phyloP scores from a whole-genome alignment of 2,888 invertebrate species.

The Mimas tiliae region DNA sequence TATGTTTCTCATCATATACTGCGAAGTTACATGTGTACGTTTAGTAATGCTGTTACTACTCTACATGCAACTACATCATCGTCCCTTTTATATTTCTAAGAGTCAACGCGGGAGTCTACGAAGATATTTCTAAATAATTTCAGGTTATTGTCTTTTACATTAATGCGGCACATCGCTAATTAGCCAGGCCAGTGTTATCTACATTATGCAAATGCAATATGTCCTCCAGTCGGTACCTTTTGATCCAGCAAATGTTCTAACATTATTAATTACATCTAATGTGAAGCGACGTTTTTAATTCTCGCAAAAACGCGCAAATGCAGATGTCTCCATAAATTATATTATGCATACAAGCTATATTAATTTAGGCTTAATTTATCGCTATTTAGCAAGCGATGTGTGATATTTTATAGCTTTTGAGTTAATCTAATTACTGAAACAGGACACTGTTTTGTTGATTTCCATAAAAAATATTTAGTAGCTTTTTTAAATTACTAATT shows the following conservation, averaged over 20 bases:
- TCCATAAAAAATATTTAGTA: too few species aligned
- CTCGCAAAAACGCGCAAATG: background rate
- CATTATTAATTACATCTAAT: slow-evolving; percentile 16
- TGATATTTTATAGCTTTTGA: background rate
- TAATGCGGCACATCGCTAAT: background rate
- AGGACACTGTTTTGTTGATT: too few species aligned
- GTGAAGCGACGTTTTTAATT: slow-evolving; percentile 9
- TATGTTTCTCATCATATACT: too few species aligned
- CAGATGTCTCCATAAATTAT: slow-evolving; percentile 4
- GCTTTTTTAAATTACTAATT: too few species aligned
- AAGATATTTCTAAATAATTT: too few species aligned
- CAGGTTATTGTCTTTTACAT: too few species aligned
- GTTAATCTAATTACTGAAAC: background rate
- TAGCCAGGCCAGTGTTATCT: background rate
- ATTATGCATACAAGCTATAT: background rate
- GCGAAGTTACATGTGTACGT: too few species aligned
- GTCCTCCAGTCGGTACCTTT: slow-evolving; percentile 1
- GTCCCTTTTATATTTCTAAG: too few species aligned
- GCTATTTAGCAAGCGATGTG: background rate
- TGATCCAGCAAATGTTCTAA: slow-evolving; percentile 9
- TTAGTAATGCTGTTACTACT: too few species aligned
- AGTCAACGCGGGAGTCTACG: too few species aligned
- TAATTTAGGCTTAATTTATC: slow-evolving; percentile 4
- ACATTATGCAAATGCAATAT: slow-evolving; percentile 15
- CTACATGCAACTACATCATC: too few species aligned